Evolutionary conservation across 2,113 vertebrate genomes (phyloP).

Genomic region (Megaptera novaeangliae): DNA sequence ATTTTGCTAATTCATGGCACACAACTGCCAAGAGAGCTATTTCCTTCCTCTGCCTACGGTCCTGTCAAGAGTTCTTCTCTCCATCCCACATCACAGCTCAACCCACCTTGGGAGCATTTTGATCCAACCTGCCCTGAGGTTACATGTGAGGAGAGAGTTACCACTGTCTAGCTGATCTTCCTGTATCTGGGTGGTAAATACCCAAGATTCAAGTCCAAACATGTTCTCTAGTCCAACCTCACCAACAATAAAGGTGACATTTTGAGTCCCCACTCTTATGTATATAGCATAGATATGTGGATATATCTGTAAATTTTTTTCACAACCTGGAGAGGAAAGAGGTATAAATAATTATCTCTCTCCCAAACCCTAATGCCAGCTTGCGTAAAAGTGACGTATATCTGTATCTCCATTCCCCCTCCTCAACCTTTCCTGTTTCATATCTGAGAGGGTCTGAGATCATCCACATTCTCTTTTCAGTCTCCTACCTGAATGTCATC

Average conservation of each 20-base stretch:
- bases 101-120: neutral
- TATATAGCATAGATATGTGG: neutral
- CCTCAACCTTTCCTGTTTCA: neutral
- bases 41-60: neutral
- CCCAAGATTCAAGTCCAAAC: neutral
- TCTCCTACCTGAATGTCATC: neutral
- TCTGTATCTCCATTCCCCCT: neutral
- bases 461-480: neutral
- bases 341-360: neutral
- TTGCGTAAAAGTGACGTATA: neutral
- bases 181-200: neutral
- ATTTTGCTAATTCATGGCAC: neutral
- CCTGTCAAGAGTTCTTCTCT: neutral
- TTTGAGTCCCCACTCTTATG: neutral
- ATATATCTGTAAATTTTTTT: neutral
- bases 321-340: neutral
- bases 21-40: neutral
- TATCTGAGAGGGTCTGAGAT: neutral
- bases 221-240: neutral
- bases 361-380: neutral
- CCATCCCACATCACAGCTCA: neutral
- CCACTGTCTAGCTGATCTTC: neutral
- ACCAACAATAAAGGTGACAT: neutral
- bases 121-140: neutral
- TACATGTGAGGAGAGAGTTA: neutral